Percentiles rank a stretch among this genome's conserved stretches.
Evolutionary conservation across 2,888 invertebrate genomes (phyloP).

Genomic region (Drosophila peninsularis): DNA sequence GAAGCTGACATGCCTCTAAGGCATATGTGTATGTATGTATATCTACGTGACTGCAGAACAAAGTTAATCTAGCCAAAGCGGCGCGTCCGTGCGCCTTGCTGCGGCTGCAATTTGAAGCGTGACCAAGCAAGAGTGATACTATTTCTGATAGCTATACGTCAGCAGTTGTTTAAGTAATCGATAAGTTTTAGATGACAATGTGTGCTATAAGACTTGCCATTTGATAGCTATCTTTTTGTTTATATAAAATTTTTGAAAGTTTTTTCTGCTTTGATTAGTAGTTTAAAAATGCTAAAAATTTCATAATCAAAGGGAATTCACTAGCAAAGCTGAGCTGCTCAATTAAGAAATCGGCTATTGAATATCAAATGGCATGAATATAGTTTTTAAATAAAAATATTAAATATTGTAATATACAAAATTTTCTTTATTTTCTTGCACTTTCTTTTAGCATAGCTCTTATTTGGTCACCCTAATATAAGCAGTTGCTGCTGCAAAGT

Average conservation of each 20-base stretch:
- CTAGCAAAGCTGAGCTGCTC: neutral
- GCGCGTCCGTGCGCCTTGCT: neutral
- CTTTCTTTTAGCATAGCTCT: neutral
- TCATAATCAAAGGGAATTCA: no score
- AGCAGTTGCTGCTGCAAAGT: neutral
- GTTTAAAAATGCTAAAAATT: no score
- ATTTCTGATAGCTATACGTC: neutral
- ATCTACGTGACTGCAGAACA: conserved; percentile 4
- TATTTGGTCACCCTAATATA: neutral
- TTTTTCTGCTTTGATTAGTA: neutral
- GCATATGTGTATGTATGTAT: neutral
- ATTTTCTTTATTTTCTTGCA: no score
- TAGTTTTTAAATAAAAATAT: neutral
- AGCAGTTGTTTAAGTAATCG: neutral
- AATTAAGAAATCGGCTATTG: neutral
- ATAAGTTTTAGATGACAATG: neutral
- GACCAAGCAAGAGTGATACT: neutral
- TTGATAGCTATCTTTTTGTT: neutral
- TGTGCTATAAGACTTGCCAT: neutral
- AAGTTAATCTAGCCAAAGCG: neutral
- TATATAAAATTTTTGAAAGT: neutral
- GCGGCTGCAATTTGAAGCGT: neutral
- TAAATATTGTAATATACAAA: neutral
- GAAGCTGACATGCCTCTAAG: neutral
- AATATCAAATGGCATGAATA: neutral